phyloP scores from a whole-genome alignment of 2,113 vertebrate species.

The Sinocyclocheilus anshuiensis region DNA sequence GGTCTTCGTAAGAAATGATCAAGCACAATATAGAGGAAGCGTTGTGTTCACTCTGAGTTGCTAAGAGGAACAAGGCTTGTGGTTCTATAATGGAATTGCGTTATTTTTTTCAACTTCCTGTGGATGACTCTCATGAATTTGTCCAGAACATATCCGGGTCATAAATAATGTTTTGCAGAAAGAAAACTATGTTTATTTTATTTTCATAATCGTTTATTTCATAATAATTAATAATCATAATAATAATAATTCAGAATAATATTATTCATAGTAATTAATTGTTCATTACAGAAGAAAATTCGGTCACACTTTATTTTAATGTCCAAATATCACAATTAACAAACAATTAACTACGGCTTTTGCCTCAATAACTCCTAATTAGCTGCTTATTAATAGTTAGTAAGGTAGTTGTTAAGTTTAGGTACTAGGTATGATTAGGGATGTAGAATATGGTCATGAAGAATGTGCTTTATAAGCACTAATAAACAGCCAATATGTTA shows the following conservation, averaged over 20 bases:
- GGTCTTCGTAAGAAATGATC: not conserved
- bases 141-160: not conserved
- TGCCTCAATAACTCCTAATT: too few species aligned
- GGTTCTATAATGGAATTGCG: conserved; percentile 1
- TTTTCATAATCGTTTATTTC: not conserved
- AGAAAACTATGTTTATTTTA: not conserved
- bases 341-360: too few species aligned
- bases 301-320: too few species aligned
- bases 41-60: conserved; percentile 13
- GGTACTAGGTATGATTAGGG: too few species aligned
- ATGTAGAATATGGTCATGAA: too few species aligned
- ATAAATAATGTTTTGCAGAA: not conserved
- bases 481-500: too few species aligned
- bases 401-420: too few species aligned
- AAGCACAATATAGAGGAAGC: conserved; percentile 27
- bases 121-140: not conserved
- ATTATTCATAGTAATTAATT: not conserved
- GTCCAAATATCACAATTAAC: too few species aligned
- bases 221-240: not conserved
- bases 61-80: conserved; percentile 12
- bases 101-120: conserved; percentile 33
- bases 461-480: too few species aligned
- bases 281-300: too few species aligned
- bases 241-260: too few species aligned
- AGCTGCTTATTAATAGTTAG: too few species aligned